phyloP scores from a whole-genome alignment of 2,888 invertebrate genomes.

The Nephrotoma appendiculata region DNA sequence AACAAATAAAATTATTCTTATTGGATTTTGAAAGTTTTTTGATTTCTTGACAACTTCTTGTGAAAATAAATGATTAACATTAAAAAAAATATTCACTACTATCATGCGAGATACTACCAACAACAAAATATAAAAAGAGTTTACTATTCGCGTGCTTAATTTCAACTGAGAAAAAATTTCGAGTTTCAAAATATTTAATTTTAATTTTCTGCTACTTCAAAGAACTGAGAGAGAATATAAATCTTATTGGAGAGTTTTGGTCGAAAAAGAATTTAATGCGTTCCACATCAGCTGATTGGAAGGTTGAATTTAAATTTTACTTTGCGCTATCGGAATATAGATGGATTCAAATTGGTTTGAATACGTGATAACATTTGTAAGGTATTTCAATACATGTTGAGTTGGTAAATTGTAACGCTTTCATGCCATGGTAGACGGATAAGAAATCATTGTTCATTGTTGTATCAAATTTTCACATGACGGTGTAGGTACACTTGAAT shows the following conservation, averaged over 20 bases:
- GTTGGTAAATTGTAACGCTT: no score
- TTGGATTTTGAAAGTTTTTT: not conserved
- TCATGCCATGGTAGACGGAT: not conserved
- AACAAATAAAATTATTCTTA: not conserved
- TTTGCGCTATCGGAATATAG: not conserved
- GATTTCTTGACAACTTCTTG: not conserved
- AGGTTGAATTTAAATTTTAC: not conserved
- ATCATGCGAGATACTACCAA: not conserved
- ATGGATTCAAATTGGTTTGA: not conserved
- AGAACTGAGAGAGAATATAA: not conserved
- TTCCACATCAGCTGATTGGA: not conserved
- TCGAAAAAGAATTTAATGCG: not conserved
- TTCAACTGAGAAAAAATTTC: not conserved
- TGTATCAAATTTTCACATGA: no score
- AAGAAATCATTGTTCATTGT: no score
- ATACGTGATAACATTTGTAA: not conserved
- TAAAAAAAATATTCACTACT: not conserved
- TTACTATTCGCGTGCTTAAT: constrained; percentile 2
- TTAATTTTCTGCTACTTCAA: not conserved
- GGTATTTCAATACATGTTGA: not conserved
- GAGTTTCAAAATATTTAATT: not conserved
- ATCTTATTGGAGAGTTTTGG: not conserved
- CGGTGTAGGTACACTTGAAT: no score
- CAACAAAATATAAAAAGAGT: not conserved
- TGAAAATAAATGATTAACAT: not conserved